A percentile compares a stretch with the other conserved stretches of the same genome.
Conservation (phyloP, 2,797 vertebrate genomes). For the Mionectes olivaceus region DNA sequence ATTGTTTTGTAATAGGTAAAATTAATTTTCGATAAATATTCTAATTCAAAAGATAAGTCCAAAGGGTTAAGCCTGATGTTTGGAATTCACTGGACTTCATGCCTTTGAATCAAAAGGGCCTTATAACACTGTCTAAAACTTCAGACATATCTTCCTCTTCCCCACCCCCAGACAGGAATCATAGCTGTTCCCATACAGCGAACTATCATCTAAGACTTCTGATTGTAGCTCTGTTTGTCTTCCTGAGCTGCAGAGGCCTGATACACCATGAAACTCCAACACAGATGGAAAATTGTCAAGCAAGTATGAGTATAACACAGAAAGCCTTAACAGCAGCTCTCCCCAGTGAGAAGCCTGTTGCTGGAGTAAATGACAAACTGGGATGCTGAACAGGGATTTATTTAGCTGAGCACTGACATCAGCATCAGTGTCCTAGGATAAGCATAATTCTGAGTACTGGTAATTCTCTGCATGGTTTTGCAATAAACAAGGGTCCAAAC, state of each 20-base stretch:
- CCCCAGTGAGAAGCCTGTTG: not conserved
- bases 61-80: not conserved
- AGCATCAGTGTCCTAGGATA: not conserved
- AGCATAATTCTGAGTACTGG: not conserved
- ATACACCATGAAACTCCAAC: not conserved
- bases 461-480: not conserved
- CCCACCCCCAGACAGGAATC: not conserved
- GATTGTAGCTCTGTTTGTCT: not conserved
- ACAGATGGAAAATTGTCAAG: not conserved
- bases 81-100: not conserved
- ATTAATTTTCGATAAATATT: not conserved
- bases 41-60: not conserved
- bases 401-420: not conserved
- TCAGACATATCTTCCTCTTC: not conserved
- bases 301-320: not conserved
- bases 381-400: not conserved
- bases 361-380: not conserved
- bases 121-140: not conserved
- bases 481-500: not conserved
- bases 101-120: not conserved
- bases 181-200: not conserved
- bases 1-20: not conserved
- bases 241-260: not conserved
- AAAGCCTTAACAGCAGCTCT: not conserved
- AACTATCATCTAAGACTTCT: not conserved